Base-by-base conservation (phyloP, 2,888 invertebrate species). In the Trachelus iudaicus region DNA sequence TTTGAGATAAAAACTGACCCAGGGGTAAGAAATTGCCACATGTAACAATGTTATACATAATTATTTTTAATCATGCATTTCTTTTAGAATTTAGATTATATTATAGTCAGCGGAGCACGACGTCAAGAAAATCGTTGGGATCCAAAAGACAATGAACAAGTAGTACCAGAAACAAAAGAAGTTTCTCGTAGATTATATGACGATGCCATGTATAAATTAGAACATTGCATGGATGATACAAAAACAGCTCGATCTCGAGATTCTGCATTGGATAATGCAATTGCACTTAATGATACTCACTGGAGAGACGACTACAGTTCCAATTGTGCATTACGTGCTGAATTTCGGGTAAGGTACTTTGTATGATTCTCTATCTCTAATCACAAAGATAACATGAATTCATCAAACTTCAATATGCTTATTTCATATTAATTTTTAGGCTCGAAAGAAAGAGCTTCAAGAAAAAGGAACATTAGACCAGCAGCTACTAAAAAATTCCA, bases 1-100 rank as follows among this genome's bases (percentile, higher is more conserved):
- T 97, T 98, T 93, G 97, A 98, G 91, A 99, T 99, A 81, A 97
- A 98, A 92, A 99, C 99, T 23, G 99, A 99, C 94, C 99, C 99
- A 78, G 98, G 95, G 79, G 97, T 97, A 93, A 93, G 94, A 35
- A n/a, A 37, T 76, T 68, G 73, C 12, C 1, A 9, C 69, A 69
- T 37, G 13, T 30, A 35, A 23, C 34, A 56, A 12, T 77, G 37
- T 69, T 34, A 56, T 15, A n/a, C 13, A 35, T 68, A 34, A 75
- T 75, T 79, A 23, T 15, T 40, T 30, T 73, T 71, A 73, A 73
- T 56, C 34, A 34, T 56, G 56, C 9, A 77, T 76, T 79, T 81
- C 82, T 93, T 94, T 34, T 91, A 98, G 97, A 99, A 99, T 92
- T 93, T 99, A 86, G 99, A 99, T 91, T 99, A 99, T 93, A 96